A percentile compares a stretch with the other conserved stretches of the same genome.
Evolutionary conservation across 2,888 invertebrate genomes (phyloP).

Genomic region (Rapana venosa): DNA sequence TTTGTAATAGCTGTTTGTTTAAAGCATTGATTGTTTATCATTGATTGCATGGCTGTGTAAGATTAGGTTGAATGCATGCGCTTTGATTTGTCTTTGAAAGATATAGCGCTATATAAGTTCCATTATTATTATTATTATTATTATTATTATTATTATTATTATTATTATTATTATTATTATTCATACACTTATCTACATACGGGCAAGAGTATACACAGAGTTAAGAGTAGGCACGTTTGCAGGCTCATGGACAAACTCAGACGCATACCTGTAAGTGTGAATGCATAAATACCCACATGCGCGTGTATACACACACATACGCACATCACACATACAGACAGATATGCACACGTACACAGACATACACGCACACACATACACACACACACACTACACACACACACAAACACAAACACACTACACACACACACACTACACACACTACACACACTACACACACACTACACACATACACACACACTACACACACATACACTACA

Average conservation of each 20-base stretch:
- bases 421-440: slow-evolving; percentile 13
- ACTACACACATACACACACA: neutral
- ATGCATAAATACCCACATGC: neutral
- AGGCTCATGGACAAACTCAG: neutral
- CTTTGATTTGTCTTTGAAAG: no score
- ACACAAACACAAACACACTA: neutral
- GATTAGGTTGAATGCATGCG: no score
- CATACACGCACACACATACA: neutral
- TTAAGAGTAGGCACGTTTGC: neutral
- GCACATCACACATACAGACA: neutral
- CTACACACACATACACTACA: neutral
- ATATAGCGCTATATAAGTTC: no score
- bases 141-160: no score
- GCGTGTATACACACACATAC: neutral
- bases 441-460: neutral
- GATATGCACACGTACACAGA: neutral
- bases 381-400: slow-evolving; percentile 1
- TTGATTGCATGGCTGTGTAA: no score
- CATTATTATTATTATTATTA: no score
- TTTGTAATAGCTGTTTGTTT: no score
- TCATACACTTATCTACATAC: no score
- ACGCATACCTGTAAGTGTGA: neutral
- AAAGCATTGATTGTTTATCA: no score
- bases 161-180: no score
- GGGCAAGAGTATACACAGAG: neutral